A percentile compares a stretch with the other conserved stretches of the same genome.
phyloP scores from a whole-genome alignment of 2,113 vertebrate genomes.

The Hippoglossus stenolepis region DNA sequence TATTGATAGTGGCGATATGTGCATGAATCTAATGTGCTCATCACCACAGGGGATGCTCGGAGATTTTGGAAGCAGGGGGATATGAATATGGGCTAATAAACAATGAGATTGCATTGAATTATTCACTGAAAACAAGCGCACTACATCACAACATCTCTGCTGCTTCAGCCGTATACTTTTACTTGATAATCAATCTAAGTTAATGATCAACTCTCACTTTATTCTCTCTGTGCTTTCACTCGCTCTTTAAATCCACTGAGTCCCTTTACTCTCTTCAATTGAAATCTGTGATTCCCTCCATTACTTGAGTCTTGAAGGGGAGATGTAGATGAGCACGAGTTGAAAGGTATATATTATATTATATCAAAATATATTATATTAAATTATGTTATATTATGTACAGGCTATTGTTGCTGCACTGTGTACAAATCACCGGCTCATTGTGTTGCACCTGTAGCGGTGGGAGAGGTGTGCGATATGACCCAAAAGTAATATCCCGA shows the following conservation, averaged over 20 bases:
- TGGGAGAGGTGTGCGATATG: too few relatives aligned
- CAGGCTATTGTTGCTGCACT: too few relatives aligned
- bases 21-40: constrained; percentile 49
- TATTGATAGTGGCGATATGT: constrained; percentile 68
- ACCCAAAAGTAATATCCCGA: too few relatives aligned
- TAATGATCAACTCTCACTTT: background rate
- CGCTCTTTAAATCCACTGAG: too few relatives aligned
- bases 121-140: constrained; percentile 15
- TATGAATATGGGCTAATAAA: constrained; percentile 54
- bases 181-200: background rate
- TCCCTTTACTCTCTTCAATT: background rate
- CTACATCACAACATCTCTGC: background rate
- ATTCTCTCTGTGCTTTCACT: background rate
- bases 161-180: background rate
- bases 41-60: constrained; percentile 12
- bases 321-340: background rate
- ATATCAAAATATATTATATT: too few relatives aligned
- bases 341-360: background rate
- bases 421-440: too few relatives aligned
- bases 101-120: constrained; percentile 37
- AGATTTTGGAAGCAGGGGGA: constrained; percentile 33
- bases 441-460: too few relatives aligned
- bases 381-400: background rate
- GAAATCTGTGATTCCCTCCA: background rate
- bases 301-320: background rate